Percentiles rank a stretch among this genome's conserved stretches.
phyloP scores from a whole-genome alignment of 2,888 invertebrate genomes.

The Drosophila atripex region DNA sequence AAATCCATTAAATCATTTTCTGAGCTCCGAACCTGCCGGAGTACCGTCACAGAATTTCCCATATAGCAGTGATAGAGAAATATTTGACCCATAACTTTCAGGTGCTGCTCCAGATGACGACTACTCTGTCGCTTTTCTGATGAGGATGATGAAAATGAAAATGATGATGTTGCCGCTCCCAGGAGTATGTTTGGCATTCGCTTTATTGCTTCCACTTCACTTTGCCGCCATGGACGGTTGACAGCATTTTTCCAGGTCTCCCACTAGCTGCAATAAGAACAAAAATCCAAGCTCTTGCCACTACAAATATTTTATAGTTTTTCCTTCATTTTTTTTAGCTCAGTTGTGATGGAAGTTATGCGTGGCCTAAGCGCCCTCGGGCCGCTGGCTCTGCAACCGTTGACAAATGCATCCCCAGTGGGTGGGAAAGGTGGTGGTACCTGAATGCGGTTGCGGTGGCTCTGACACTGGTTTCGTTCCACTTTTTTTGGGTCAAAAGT shows the following conservation, averaged over 20 bases:
- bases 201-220: conserved; percentile 61
- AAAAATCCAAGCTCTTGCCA: conserved; percentile 42
- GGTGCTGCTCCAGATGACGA: conserved; percentile 25
- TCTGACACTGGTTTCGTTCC: conserved; percentile 19
- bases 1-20: conserved; percentile 19
- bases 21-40: not conserved
- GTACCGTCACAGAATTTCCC: conserved; percentile 1
- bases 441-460: conserved; percentile 25
- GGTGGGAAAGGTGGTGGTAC: conserved; percentile 16
- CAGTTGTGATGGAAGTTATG: conserved; percentile 69
- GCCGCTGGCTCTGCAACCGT: conserved; percentile 31
- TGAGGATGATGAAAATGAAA: conserved; percentile 34
- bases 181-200: conserved; percentile 55
- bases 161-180: conserved; percentile 32
- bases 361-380: conserved; percentile 54
- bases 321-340: conserved; percentile 42
- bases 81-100: conserved; percentile 31
- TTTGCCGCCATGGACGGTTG: conserved; percentile 38
- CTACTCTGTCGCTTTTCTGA: conserved; percentile 5
- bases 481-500: conserved; percentile 27
- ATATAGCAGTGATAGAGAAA: not conserved
- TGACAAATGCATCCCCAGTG: conserved; percentile 72
- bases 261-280: conserved; percentile 7
- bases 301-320: conserved; percentile 49
- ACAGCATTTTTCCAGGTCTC: conserved; percentile 36